Evolutionary conservation across 2,113 vertebrate genomes (phyloP).

Genomic region (Anoura caudifer): DNA sequence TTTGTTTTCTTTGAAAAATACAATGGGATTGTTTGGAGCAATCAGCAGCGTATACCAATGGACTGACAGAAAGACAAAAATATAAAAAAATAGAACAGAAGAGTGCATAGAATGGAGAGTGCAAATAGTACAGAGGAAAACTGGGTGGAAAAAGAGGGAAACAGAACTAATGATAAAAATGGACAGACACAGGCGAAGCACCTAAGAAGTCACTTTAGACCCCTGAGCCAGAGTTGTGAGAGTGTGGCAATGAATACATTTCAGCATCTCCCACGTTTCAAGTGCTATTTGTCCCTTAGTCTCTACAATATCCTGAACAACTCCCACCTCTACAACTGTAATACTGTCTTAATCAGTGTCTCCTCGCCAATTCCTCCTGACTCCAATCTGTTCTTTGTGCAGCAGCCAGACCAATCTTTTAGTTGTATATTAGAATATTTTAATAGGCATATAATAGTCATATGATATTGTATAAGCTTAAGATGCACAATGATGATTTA

Average conservation of each 20-base stretch:
- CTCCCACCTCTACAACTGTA: neutral
- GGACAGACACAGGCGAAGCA: no score
- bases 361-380: neutral
- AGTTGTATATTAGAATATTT: neutral
- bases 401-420: neutral
- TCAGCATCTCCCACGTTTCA: no score
- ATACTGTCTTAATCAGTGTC: neutral
- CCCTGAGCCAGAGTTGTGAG: fast-evolving
- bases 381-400: neutral
- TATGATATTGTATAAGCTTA: neutral
- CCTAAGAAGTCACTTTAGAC: neutral
- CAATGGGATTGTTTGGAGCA: neutral
- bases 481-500: neutral
- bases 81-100: neutral
- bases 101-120: neutral
- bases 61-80: neutral
- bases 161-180: neutral
- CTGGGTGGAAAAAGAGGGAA: neutral
- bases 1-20: neutral
- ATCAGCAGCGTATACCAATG: neutral
- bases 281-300: neutral
- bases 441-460: neutral
- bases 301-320: neutral
- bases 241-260: neutral
- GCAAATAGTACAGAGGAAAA: neutral